phyloP scores from a whole-genome alignment of 2,888 invertebrate genomes.

The Iselma pallidipennis region DNA sequence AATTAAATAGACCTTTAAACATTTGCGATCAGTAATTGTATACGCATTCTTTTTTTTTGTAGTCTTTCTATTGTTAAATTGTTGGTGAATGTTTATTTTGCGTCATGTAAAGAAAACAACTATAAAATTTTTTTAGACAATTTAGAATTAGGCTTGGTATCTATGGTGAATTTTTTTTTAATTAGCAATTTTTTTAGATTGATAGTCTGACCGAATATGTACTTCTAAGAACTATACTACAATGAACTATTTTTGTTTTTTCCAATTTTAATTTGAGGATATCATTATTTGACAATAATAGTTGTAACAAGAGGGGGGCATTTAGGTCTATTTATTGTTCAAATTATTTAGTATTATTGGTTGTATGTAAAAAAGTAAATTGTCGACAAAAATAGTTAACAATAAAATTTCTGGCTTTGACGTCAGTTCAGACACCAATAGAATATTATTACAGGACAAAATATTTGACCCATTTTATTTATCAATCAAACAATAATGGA shows the following conservation, averaged over 20 bases:
- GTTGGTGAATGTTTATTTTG: not conserved
- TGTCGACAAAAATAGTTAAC: not conserved
- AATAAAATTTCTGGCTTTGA: not conserved
- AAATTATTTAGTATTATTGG: not conserved
- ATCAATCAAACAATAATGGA: conserved; percentile 5
- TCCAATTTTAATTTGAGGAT: not conserved
- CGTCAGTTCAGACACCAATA: not conserved
- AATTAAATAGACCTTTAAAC: not conserved
- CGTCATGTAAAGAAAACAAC: too few relatives aligned
- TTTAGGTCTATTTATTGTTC: not conserved
- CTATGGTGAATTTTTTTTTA: too few relatives aligned
- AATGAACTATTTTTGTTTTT: not conserved
- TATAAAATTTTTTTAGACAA: too few relatives aligned
- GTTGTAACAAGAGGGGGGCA: not conserved
- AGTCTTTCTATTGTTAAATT: not conserved
- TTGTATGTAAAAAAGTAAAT: not conserved
- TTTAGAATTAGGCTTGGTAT: too few relatives aligned
- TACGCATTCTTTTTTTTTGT: not conserved
- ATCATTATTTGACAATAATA: not conserved
- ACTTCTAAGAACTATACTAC: too few relatives aligned
- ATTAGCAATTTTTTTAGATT: too few relatives aligned
- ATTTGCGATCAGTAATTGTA: too few relatives aligned
- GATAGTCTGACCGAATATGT: too few relatives aligned
- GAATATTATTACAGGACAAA: not conserved
- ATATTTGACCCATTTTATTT: conserved; percentile 1